phyloP scores from a whole-genome alignment of 2,113 vertebrate species.

The Nymphicus hollandicus region DNA sequence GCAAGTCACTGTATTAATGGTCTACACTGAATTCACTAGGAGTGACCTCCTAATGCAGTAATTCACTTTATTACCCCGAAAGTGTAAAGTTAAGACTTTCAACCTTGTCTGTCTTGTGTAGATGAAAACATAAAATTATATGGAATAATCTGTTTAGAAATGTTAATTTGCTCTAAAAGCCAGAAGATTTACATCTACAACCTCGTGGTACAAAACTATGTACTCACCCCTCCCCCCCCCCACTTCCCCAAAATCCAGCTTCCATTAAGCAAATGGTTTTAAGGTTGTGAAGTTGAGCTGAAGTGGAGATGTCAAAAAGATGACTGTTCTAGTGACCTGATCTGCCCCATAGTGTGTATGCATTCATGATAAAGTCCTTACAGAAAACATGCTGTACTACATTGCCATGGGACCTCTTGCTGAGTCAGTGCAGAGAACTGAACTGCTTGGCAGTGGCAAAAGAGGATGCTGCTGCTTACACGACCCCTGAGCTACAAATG shows the following conservation, averaged over 20 bases:
- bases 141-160: not conserved
- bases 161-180: not conserved
- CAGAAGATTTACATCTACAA: not conserved
- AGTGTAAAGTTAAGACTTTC: not conserved
- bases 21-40: not conserved
- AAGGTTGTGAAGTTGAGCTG: not conserved
- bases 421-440: not conserved
- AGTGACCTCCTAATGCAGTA: not conserved
- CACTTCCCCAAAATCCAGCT: not conserved
- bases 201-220: rapidly evolving
- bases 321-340: not conserved
- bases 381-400: not conserved
- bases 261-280: not conserved
- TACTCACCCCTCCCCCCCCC: not conserved
- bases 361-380: not conserved
- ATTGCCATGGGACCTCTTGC: rapidly evolving
- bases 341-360: not conserved
- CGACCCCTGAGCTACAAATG: not conserved
- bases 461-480: not conserved
- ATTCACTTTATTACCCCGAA: not conserved
- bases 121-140: not conserved
- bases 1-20: not conserved
- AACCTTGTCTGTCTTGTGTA: not conserved
- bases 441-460: not conserved
- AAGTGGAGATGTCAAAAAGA: not conserved